These are phyloP conservation scores for Dioctria rufipes DNA, from an alignment of 2,888 invertebrate genomes.

Conservation along the genomic window DNA sequence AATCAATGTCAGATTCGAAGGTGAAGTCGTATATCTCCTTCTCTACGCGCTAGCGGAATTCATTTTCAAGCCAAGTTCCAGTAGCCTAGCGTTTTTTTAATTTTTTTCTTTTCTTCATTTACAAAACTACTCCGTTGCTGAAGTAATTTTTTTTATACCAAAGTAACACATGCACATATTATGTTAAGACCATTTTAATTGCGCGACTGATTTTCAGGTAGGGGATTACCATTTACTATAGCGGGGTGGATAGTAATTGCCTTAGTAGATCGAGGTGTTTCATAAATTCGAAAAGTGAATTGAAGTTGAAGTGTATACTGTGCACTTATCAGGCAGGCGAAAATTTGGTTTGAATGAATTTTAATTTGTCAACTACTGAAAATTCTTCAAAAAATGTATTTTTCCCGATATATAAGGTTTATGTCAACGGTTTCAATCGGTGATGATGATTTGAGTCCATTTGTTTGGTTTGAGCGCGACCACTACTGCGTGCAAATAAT, in stretches of 20 bases:
- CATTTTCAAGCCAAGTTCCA: constrained; percentile 5
- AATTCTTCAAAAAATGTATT: too few relatives aligned
- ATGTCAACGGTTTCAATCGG: not conserved
- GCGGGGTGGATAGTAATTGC: not conserved
- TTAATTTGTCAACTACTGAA: too few relatives aligned
- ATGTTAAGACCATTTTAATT: constrained; percentile 6
- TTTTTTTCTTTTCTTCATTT: too few relatives aligned
- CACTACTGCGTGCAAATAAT: not conserved
- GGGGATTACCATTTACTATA: not conserved
- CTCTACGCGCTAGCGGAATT: constrained; percentile 4
- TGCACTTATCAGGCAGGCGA: not conserved
- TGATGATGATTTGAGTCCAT: not conserved
- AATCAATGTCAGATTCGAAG: constrained; percentile 32
- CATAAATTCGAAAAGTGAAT: not conserved
- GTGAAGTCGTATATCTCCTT: constrained; percentile 1
- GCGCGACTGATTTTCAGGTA: not conserved
- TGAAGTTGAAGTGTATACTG: not conserved
- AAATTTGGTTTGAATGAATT: too few relatives aligned
- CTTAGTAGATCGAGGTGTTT: not conserved
- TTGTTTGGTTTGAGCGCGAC: not conserved
- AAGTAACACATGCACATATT: not conserved
- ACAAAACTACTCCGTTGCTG: too few relatives aligned
- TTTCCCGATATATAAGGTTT: too few relatives aligned
- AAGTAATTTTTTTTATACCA: too few relatives aligned
- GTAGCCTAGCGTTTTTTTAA: not conserved